Base-by-base conservation (phyloP, 2,888 invertebrate species). In the Opisthograptis luteolata region DNA sequence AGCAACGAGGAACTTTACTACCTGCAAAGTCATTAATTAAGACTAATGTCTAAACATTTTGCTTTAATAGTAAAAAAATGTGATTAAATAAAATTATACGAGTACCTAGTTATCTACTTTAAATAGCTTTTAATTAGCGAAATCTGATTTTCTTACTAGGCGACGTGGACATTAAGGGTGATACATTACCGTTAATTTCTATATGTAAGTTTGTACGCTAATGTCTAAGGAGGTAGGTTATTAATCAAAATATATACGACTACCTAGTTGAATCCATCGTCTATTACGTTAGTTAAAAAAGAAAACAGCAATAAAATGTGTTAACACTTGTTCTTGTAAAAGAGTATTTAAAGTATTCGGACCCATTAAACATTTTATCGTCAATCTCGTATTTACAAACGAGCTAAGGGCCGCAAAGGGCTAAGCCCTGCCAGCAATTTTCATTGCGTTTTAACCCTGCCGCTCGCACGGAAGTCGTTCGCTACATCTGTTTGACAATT, bases 401-500 rank as follows among this genome's bases (percentile, higher is more conserved):
- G 61, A 57, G 47, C 59, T 63, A 65, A 68, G 68, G 66, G 61
- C 63, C 61, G 61, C 32, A 64, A 62, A 60, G 62, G 59, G 62
- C 67, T 69, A 61, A 66, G 67, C 65, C 61, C 52, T 55, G 66
- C 55, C 66, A 66, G 70, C 69, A 75, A 81, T 79, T 79, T 84
- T 77, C 79, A 83, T 79, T 78, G 77, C 79, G 73, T 80, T 86
- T 87, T 82, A 82, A 84, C 83, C 73, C 73, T 45, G 56, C 42
- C 55, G 43, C 50, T 44, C 30, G 40, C 50, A 50, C 50, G 50
- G 40, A 50, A 50, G 86, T 79, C 87, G 83, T 88, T 88, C 70
- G 71, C 65, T 77, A 80, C 88, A 88, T 84, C 88, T 88, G 89
- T 83, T 86, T 86, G 87, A 87, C 86, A 87, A 88, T 87, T 88